These are phyloP conservation scores for Tarsius wallacei DNA, from an alignment of 2,797 vertebrate genomes.

Conservation along the genomic window DNA sequence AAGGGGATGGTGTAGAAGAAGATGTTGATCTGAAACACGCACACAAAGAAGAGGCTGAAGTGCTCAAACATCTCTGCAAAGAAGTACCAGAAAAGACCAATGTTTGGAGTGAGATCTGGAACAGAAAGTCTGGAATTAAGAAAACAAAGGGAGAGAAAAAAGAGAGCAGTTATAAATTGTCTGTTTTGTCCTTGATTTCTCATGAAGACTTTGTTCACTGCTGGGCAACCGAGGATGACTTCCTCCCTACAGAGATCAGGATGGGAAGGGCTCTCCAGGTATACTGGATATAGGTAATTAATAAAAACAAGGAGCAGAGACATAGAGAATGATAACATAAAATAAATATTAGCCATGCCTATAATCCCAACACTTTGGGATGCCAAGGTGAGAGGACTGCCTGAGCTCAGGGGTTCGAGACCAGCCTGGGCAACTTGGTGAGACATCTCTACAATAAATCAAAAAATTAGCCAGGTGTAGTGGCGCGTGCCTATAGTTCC, in stretches of 20 bases:
- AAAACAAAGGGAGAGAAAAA: constrained; percentile 83
- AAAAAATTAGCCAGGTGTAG: too few species aligned
- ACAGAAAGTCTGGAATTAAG: constrained; percentile 95
- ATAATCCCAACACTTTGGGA: too few species aligned
- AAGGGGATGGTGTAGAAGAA: constrained; percentile 99
- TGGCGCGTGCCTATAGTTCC: too few species aligned
- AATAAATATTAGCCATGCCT: not conserved
- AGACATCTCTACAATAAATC: too few species aligned
- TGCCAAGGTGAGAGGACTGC: too few species aligned
- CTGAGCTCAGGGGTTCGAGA: too few species aligned
- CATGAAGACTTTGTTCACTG: constrained; percentile 31
- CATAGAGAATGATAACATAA: not conserved
- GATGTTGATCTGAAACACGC: constrained; percentile 99
- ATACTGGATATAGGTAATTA: not conserved
- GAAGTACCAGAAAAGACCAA: constrained; percentile 99
- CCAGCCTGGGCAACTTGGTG: too few species aligned
- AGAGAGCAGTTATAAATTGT: constrained; percentile 68
- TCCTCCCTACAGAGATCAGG: not conserved
- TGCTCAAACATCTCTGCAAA: constrained; percentile 99
- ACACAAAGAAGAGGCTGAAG: constrained; percentile 98
- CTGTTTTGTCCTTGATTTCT: constrained; percentile 58
- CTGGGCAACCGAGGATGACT: not conserved
- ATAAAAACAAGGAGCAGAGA: constrained; percentile 27
- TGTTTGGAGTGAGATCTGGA: constrained; percentile 98
- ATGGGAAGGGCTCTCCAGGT: not conserved